phyloP scores from a whole-genome alignment of 2,888 invertebrate genomes.

The Pyrochroa serraticornis region DNA sequence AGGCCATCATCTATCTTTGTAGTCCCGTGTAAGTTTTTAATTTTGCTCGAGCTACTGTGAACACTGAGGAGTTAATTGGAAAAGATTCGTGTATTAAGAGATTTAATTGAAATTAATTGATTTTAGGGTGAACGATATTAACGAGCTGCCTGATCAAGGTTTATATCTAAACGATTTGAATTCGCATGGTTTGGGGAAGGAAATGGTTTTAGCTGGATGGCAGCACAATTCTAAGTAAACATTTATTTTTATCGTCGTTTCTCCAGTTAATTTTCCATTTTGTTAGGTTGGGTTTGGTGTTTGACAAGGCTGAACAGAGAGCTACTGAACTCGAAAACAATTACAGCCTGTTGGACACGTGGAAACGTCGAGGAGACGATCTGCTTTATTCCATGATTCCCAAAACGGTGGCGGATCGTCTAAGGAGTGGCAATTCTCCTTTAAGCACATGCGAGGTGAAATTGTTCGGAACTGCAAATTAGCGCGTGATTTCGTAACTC shows the following conservation, averaged over 20 bases:
- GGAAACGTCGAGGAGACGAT: slow-evolving; percentile 86
- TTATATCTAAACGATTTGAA: slow-evolving; percentile 84
- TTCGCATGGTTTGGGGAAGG: slow-evolving; percentile 82
- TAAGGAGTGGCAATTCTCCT: slow-evolving; percentile 77
- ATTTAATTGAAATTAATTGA: too few relatives aligned
- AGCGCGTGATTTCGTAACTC: not conserved
- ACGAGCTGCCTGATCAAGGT: slow-evolving; percentile 80
- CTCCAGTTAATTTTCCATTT: slow-evolving; percentile 21
- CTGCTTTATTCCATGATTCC: slow-evolving; percentile 93
- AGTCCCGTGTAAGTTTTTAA: slow-evolving; percentile 77
- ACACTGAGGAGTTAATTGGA: too few relatives aligned
- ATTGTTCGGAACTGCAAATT: not conserved
- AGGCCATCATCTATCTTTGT: slow-evolving; percentile 83
- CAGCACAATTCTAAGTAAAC: slow-evolving; percentile 76
- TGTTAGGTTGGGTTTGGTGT: slow-evolving; percentile 74
- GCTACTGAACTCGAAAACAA: slow-evolving; percentile 81
- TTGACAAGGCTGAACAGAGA: slow-evolving; percentile 81
- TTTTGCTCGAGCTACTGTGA: too few relatives aligned
- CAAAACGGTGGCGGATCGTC: slow-evolving; percentile 78
- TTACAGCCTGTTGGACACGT: slow-evolving; percentile 76
- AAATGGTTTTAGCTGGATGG: slow-evolving; percentile 84
- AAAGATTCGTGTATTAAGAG: not conserved
- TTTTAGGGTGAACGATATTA: slow-evolving; percentile 79
- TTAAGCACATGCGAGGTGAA: slow-evolving; percentile 79
- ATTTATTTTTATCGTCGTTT: not conserved